Evolutionary conservation across 1,140 invertebrate genomes (phyloP).

Genomic region (Leucophenga varia): DNA sequence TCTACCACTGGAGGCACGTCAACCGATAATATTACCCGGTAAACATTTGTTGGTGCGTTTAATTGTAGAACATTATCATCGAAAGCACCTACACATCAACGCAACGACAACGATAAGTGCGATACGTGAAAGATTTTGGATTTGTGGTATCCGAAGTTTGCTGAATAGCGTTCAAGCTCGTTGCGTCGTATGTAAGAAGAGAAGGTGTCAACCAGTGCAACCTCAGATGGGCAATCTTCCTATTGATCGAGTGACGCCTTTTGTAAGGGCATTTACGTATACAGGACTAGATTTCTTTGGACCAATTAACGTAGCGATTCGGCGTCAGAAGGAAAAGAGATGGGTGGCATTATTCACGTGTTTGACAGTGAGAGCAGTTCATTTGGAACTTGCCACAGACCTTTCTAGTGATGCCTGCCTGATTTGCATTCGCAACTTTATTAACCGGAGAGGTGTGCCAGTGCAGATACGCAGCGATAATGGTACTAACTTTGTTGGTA

Average conservation of each 20-base stretch:
- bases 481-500: slow-evolving; percentile 51
- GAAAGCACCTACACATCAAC: too few species aligned
- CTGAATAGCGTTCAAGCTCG: not conserved
- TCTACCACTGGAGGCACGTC: too few species aligned
- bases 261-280: slow-evolving; percentile 1
- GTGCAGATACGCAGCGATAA: slow-evolving; percentile 44
- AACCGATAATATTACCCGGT: too few species aligned
- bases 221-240: not conserved
- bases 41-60: too few species aligned
- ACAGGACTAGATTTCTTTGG: slow-evolving; percentile 2
- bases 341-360: slow-evolving; percentile 4
- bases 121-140: slow-evolving; percentile 2
- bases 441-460: slow-evolving; percentile 10
- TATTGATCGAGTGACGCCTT: not conserved
- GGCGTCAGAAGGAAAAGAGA: slow-evolving; percentile 2
- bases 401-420: slow-evolving; percentile 8
- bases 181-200: too few species aligned
- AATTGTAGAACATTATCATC: too few species aligned
- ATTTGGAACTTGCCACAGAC: slow-evolving; percentile 6
- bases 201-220: too few species aligned
- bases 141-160: slow-evolving; percentile 1
- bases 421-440: slow-evolving; percentile 10
- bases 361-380: slow-evolving; percentile 5
- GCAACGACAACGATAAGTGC: not conserved
- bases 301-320: not conserved